A percentile compares a stretch with the other conserved stretches of the same genome.
These are phyloP conservation scores for Drosophila anomelani DNA, from an alignment of 2,888 invertebrate species.

Conservation along the genomic window DNA sequence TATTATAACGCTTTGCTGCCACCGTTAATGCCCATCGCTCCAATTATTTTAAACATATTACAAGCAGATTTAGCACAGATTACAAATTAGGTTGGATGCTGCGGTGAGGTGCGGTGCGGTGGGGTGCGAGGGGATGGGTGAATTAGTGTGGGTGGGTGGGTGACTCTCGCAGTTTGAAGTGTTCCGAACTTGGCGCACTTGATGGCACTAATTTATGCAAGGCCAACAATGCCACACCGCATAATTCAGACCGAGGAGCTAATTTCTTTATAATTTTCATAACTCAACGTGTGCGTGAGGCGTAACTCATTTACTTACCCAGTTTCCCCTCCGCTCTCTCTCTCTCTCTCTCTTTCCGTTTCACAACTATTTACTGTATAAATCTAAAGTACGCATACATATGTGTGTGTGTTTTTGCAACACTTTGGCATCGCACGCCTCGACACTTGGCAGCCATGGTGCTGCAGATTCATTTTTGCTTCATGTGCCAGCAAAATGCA, in stretches of 20 bases:
- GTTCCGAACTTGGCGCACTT: constrained; percentile 50
- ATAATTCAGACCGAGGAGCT: constrained; percentile 67
- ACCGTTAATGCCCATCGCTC: constrained; percentile 66
- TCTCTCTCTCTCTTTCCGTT: not conserved
- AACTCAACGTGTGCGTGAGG: constrained; percentile 64
- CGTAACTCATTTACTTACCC: constrained; percentile 53
- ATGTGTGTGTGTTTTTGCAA: constrained; percentile 21
- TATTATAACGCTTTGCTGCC: constrained; percentile 60
- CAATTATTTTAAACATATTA: constrained; percentile 77
- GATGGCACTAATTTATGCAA: constrained; percentile 70
- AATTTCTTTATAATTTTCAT: constrained; percentile 77
- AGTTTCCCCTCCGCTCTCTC: constrained; percentile 1
- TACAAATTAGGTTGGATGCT: constrained; percentile 52
- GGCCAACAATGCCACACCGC: constrained; percentile 61
- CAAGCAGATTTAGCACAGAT: constrained; percentile 71
- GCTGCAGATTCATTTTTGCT: constrained; percentile 31
- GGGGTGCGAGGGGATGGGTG: constrained; percentile 8
- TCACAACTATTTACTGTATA: constrained; percentile 31
- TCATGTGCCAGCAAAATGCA: constrained; percentile 50
- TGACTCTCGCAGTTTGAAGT: constrained; percentile 32
- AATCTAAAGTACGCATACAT: constrained; percentile 23
- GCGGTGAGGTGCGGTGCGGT: constrained; percentile 1
- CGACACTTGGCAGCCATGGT: constrained; percentile 31
- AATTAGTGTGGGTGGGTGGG: constrained; percentile 17
- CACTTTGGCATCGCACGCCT: constrained; percentile 44